phyloP scores from a whole-genome alignment of 1,140 invertebrate genomes.

The Lepidurus arcticus region DNA sequence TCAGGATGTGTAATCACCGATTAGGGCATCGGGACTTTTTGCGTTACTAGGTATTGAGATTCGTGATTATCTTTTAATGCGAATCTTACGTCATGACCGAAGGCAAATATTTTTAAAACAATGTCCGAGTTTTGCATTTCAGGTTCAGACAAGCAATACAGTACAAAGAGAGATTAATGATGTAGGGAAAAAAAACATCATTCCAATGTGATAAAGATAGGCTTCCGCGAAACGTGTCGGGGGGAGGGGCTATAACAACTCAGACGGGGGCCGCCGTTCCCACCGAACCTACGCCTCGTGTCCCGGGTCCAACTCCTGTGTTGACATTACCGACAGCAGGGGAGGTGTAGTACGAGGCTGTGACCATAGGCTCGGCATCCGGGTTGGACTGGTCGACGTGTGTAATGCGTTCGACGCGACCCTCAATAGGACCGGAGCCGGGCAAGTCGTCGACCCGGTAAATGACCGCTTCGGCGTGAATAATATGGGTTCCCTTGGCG shows the following conservation, averaged over 20 bases:
- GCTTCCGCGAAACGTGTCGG: too few relatives aligned
- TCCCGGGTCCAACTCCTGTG: not conserved
- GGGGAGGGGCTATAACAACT: not conserved
- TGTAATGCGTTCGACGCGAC: slow-evolving; percentile 19
- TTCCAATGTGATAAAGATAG: too few relatives aligned
- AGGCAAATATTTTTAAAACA: too few relatives aligned
- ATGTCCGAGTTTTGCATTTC: too few relatives aligned
- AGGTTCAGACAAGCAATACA: too few relatives aligned
- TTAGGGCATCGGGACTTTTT: too few relatives aligned
- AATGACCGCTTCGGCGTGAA: slow-evolving; percentile 28
- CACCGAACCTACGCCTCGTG: not conserved
- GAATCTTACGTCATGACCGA: too few relatives aligned
- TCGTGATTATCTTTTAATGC: too few relatives aligned
- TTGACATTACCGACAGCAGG: slow-evolving; percentile 12
- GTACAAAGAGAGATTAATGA: too few relatives aligned
- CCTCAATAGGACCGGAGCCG: slow-evolving; percentile 26
- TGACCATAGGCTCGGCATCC: slow-evolving; percentile 13
- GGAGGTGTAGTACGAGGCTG: slow-evolving; percentile 1
- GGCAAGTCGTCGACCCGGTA: slow-evolving; percentile 27
- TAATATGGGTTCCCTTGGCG: slow-evolving; percentile 26
- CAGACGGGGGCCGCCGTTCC: slow-evolving; percentile 2
- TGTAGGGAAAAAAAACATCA: too few relatives aligned
- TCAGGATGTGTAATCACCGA: too few relatives aligned
- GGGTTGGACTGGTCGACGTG: slow-evolving; percentile 15
- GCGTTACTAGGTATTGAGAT: too few relatives aligned